Evolutionary conservation across 2,888 invertebrate genomes (phyloP).

Genomic region (Carabus problematicus): DNA sequence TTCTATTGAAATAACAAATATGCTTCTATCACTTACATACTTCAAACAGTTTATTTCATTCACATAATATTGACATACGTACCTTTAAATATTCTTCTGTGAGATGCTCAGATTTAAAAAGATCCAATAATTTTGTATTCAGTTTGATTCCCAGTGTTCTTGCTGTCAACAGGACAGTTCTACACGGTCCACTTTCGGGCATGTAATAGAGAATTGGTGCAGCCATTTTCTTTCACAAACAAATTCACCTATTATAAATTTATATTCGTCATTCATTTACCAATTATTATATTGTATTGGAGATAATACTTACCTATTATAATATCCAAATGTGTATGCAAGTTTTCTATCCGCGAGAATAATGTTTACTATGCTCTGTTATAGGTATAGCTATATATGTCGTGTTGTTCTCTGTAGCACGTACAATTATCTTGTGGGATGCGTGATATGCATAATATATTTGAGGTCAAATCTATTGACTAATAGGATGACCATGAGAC

Average conservation of each 20-base stretch:
- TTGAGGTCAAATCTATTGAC: too few relatives aligned
- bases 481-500: too few relatives aligned
- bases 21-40: background rate
- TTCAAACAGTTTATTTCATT: background rate
- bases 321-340: background rate
- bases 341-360: background rate
- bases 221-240: too few relatives aligned
- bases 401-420: too few relatives aligned
- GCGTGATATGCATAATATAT: too few relatives aligned
- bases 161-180: slow-evolving; percentile 69
- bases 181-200: slow-evolving; percentile 71
- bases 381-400: too few relatives aligned
- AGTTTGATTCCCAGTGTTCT: slow-evolving; percentile 71
- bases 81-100: slow-evolving; percentile 76
- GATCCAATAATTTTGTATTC: slow-evolving; percentile 67
- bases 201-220: slow-evolving; percentile 61
- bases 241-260: slow-evolving; percentile 14
- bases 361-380: too few relatives aligned
- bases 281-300: too few relatives aligned
- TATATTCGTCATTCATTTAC: background rate
- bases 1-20: slow-evolving; percentile 52
- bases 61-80: too few relatives aligned
- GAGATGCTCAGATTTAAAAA: slow-evolving; percentile 70
- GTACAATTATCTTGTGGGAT: too few relatives aligned
- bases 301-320: too few relatives aligned